Conservation (phyloP, 92 coral and sea anemone species). For the Virgularia gustaviana region DNA sequence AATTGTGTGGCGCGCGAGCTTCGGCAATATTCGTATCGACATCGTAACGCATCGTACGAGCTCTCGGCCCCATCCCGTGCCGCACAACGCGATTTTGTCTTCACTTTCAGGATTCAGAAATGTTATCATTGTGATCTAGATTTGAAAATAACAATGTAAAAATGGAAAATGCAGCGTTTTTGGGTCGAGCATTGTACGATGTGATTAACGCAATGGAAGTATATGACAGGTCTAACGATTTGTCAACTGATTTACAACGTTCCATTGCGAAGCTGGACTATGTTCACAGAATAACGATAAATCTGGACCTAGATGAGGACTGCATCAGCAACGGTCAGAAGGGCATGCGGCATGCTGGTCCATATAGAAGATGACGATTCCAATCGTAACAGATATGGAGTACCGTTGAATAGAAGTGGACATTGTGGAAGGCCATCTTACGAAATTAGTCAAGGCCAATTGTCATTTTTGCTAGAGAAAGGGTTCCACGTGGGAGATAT, state of each 20-base stretch:
- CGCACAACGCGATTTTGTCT: too few species aligned
- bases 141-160: too few species aligned
- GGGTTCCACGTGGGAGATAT: slow-evolving; percentile 48
- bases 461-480: slow-evolving; percentile 52
- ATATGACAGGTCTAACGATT: background rate
- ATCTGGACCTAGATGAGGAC: background rate
- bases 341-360: background rate
- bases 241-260: slow-evolving; percentile 10
- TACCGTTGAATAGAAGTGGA: slow-evolving; percentile 19
- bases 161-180: slow-evolving; percentile 2
- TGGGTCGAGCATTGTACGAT: background rate
- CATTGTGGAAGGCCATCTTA: slow-evolving; percentile 63
- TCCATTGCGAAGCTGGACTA: background rate
- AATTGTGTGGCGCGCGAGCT: too few species aligned
- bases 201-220: background rate
- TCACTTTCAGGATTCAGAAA: background rate
- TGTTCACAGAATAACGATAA: slow-evolving; percentile 1
- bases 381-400: background rate
- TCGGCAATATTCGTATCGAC: too few species aligned
- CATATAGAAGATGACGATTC: background rate
- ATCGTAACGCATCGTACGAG: too few species aligned
- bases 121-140: too few species aligned
- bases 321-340: background rate
- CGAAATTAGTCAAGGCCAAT: slow-evolving; percentile 50
- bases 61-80: too few species aligned